A percentile compares a stretch with the other conserved stretches of the same genome.
phyloP scores from a whole-genome alignment of 2,797 vertebrate species.

The Chloroceryle inda region DNA sequence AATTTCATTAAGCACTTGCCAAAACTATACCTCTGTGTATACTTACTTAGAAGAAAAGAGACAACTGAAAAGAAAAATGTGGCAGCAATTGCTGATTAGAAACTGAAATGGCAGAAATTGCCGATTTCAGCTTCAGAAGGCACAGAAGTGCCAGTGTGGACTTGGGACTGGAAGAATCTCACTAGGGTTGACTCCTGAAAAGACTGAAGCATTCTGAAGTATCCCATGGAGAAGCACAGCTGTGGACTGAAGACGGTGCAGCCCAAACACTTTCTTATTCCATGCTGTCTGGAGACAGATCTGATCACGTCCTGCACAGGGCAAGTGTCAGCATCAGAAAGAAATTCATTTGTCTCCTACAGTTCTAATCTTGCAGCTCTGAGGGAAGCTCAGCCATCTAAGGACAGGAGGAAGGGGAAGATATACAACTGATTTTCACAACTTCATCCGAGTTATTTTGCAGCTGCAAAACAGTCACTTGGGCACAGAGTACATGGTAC shows the following conservation, averaged over 20 bases:
- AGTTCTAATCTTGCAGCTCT: neutral
- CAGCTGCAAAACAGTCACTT: neutral
- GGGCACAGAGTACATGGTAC: neutral
- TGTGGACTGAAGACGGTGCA: neutral
- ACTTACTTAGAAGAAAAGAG: neutral
- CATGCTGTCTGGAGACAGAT: neutral
- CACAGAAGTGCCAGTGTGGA: neutral
- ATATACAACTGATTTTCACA: neutral
- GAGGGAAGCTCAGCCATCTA: neutral
- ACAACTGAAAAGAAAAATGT: neutral
- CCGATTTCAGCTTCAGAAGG: neutral
- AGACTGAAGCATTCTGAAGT: neutral
- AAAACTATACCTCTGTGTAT: neutral
- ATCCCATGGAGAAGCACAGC: neutral
- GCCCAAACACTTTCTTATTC: neutral
- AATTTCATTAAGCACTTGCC: neutral
- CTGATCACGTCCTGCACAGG: rapidly evolving
- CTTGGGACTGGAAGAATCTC: neutral
- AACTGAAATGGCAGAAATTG: neutral
- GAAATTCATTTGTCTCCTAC: neutral
- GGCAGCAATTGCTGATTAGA: neutral
- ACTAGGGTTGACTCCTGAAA: neutral
- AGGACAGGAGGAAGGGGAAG: neutral
- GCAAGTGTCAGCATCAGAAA: neutral
- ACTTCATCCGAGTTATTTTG: neutral